Conservation (phyloP, 2,113 vertebrate species). For the Colistium nudipinnis region DNA sequence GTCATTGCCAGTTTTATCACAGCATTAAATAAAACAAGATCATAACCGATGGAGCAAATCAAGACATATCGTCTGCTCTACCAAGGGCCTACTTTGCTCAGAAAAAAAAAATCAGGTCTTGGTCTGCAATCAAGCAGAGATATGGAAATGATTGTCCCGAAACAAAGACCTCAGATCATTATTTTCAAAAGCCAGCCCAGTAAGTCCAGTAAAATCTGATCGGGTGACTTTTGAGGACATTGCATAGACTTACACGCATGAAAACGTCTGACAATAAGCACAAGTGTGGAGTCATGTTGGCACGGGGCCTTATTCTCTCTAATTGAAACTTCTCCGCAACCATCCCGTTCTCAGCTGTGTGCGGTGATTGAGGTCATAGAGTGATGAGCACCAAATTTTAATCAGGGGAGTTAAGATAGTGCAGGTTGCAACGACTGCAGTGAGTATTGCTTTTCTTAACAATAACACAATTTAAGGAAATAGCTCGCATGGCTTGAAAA, state of each 20-base stretch:
- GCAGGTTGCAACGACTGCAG: conserved; percentile 25
- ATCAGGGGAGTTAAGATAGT: conserved; percentile 58
- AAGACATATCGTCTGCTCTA: background rate
- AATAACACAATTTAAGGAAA: too few relatives aligned
- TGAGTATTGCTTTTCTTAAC: too few relatives aligned
- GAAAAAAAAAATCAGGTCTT: too few relatives aligned
- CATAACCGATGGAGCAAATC: background rate
- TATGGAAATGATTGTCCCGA: background rate
- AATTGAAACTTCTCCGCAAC: conserved; percentile 61
- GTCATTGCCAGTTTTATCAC: too few relatives aligned
- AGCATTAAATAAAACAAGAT: background rate
- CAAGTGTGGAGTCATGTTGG: conserved; percentile 41
- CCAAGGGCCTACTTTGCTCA: background rate
- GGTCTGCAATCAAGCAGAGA: background rate
- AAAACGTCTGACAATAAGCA: conserved; percentile 26
- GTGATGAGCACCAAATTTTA: conserved; percentile 52
- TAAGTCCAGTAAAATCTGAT: background rate
- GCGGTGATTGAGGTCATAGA: conserved; percentile 56
- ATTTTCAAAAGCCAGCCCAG: too few relatives aligned
- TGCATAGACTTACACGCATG: background rate
- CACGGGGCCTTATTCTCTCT: conserved; percentile 56
- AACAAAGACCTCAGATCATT: background rate
- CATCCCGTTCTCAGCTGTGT: conserved; percentile 24
- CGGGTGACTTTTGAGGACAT: background rate
- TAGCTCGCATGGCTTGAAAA: too few relatives aligned